Conservation (phyloP, 2,888 invertebrate genomes). For the Liopterus haemorrhoidalis region DNA sequence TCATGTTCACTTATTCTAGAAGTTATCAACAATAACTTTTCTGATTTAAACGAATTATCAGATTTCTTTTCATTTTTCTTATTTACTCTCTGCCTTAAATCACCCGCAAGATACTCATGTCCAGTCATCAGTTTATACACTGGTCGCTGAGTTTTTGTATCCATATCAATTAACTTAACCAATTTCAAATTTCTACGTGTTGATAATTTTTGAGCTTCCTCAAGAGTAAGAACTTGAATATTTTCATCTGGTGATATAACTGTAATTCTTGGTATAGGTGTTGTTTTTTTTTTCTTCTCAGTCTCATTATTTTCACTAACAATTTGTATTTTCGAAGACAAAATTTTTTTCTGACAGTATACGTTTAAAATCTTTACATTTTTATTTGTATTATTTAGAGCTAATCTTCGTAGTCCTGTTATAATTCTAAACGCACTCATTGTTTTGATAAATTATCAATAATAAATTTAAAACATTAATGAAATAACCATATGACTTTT, state of each 20-base stretch:
- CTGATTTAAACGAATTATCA: conserved; percentile 49
- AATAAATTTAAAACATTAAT: conserved; percentile 6
- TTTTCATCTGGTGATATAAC: conserved; percentile 53
- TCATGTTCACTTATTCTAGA: conserved; percentile 61
- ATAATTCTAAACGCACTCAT: conserved; percentile 22
- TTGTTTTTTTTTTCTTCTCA: conserved; percentile 38
- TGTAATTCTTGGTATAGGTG: conserved; percentile 57
- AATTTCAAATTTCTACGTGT: conserved; percentile 62
- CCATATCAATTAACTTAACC: conserved; percentile 61
- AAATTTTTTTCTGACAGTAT: conserved; percentile 13
- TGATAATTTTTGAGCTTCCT: conserved; percentile 65
- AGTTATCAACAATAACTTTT: conserved; percentile 59
- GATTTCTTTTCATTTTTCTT: conserved; percentile 46
- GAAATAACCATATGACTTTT: conserved; percentile 7
- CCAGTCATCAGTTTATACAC: conserved; percentile 65
- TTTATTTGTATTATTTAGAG: conserved; percentile 9
- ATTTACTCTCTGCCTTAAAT: conserved; percentile 50
- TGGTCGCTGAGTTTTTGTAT: conserved; percentile 61
- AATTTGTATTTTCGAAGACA: conserved; percentile 24
- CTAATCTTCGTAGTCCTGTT: conserved; percentile 16
- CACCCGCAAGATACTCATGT: conserved; percentile 59
- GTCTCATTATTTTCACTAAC: conserved; percentile 11
- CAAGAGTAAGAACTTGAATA: conserved; percentile 56
- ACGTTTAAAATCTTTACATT: conserved; percentile 18
- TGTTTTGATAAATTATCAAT: neutral